Conservation (phyloP, 2,888 invertebrate genomes). For the Mycalesis mineus region DNA sequence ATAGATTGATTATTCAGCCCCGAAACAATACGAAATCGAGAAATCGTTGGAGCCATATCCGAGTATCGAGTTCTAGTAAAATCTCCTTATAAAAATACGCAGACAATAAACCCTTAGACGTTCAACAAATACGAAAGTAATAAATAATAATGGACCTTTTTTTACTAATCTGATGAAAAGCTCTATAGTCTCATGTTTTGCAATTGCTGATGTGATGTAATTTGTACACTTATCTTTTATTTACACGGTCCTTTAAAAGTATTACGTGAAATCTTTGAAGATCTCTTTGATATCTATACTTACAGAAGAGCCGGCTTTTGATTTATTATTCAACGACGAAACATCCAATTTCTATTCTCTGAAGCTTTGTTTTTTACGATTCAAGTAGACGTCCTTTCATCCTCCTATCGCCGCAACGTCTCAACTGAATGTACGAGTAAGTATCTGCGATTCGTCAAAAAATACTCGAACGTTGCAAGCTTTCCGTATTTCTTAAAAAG, state of each 20-base stretch:
- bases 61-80: no score
- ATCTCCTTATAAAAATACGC: no score
- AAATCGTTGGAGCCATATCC: no score
- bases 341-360: slow-evolving; percentile 42
- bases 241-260: slow-evolving; percentile 48
- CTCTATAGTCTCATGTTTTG: neutral
- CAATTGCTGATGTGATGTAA: slow-evolving; percentile 20
- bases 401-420: slow-evolving; percentile 11
- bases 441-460: slow-evolving; percentile 10
- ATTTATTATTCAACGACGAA: slow-evolving; percentile 61
- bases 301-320: slow-evolving; percentile 47
- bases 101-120: no score
- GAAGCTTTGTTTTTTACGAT: slow-evolving; percentile 37
- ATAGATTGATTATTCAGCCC: no score
- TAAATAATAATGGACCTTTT: no score
- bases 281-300: slow-evolving; percentile 60
- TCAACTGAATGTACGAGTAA: slow-evolving; percentile 15
- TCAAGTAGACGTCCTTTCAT: slow-evolving; percentile 30
- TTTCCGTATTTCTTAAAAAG: neutral
- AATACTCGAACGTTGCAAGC: neutral
- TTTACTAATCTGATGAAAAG: no score
- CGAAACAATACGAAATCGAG: no score
- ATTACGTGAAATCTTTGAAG: slow-evolving; percentile 59
- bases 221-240: slow-evolving; percentile 41
- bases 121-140: no score